A percentile compares a stretch with the other conserved stretches of the same genome.
These are phyloP conservation scores for Fukomys damarensis DNA, from an alignment of 2,113 vertebrate genomes.

Conservation along the genomic window DNA sequence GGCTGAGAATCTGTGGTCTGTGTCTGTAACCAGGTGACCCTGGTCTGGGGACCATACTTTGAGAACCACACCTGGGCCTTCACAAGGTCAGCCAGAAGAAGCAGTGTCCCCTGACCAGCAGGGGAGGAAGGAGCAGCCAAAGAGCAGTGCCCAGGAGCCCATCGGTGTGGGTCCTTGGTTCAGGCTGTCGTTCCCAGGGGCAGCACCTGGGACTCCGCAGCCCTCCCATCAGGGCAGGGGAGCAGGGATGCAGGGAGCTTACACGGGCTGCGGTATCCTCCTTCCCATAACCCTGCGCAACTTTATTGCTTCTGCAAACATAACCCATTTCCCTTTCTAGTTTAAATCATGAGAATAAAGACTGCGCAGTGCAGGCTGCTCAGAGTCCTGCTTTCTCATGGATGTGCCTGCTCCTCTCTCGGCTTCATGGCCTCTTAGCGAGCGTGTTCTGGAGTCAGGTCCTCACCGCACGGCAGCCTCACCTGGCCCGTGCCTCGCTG, in stretches of 20 bases:
- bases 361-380: fast-evolving
- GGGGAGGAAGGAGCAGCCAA: neutral
- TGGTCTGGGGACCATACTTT: neutral
- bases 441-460: fast-evolving
- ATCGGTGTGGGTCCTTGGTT: neutral
- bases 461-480: fast-evolving
- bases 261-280: neutral
- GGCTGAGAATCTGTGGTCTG: neutral
- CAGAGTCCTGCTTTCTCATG: neutral
- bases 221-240: neutral
- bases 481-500: fast-evolving
- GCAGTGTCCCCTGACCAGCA: fast-evolving
- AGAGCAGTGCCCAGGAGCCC: neutral
- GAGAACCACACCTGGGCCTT: neutral
- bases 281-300: neutral
- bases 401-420: neutral
- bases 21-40: no score
- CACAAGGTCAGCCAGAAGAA: neutral
- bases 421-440: neutral
- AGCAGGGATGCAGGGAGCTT: fast-evolving
- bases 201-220: neutral
- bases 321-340: neutral
- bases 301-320: neutral
- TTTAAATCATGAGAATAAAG: neutral
- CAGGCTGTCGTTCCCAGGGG: neutral